Evolutionary conservation across 2,113 vertebrate species (phyloP), one percentile per base, ranked within the genome.

Genomic region (Pseudolaguvia tuberculata): DNA sequence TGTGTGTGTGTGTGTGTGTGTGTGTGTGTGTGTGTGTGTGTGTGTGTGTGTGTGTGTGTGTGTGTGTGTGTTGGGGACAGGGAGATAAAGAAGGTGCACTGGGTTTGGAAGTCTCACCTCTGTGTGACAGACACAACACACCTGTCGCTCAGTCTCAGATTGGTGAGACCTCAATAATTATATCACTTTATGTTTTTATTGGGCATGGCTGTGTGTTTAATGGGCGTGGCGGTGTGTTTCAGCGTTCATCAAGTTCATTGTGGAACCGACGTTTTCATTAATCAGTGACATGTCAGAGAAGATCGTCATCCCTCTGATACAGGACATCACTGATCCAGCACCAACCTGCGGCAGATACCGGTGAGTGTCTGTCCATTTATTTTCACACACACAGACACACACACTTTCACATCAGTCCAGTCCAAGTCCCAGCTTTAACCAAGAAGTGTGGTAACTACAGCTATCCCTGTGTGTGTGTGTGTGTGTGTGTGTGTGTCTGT

Each of bases 201-300:
- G 31, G n/a, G 21, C n/a, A 2, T 20, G 9, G 12, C 6, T 35
- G 31, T 35, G 31, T 35, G 31, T 35, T 35, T 35, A 35, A 35
- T 2, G 31, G 6, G 31, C 6, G 31, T 2, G 31, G 6, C 31
- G 50, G 27, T 35, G 7, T 51, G 11, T 63, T 66, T 21, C 87
- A 97, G 96, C 94, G 6, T 98, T 98, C 84, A 97, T 98, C 0
- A 95, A 98, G 79, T 96, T 98, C 83, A 98, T 98, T 6, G 94
- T 98, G 85, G 94, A 96, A 70, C 96, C 96, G 4, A 96, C 95
- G 0, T 97, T 98, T 87, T 94, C 92, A 11, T 91, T 98, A 75
- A 84, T 98, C 83, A 96, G 93, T 0, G 95, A 98, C 5, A 93
- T 97, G 90, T 93, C 95, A 0, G 93, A 98, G 86, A 96, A 94